phyloP scores from a whole-genome alignment of 2,113 vertebrate genomes.

The Gracilinanus agilis region DNA sequence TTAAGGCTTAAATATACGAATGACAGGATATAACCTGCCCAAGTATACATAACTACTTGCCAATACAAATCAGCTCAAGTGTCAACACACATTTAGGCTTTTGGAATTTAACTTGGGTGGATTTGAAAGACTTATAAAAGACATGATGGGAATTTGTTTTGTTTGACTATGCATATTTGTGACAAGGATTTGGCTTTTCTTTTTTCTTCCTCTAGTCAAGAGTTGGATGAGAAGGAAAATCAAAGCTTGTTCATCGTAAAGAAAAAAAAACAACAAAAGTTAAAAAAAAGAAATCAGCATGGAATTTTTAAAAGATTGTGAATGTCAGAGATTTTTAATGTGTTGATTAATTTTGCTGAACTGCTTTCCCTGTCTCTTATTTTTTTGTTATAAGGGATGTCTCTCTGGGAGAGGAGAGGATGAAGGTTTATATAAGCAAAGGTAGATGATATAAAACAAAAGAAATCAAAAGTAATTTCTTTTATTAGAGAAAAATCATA shows the following conservation, averaged over 20 bases:
- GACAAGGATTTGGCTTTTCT: not conserved
- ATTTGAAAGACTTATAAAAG: not conserved
- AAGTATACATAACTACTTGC: not conserved
- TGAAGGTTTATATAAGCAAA: not conserved
- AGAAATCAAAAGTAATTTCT: not conserved
- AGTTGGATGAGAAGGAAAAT: not conserved
- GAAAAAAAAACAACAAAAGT: not conserved
- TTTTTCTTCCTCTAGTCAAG: not conserved
- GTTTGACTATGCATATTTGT: not conserved
- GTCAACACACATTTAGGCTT: not conserved
- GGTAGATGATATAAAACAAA: not conserved
- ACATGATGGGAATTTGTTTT: not conserved
- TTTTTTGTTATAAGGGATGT: not conserved
- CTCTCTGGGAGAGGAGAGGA: not conserved
- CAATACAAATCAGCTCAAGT: not conserved
- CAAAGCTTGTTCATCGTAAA: not conserved
- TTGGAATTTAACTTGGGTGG: not conserved
- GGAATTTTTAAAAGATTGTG: not conserved
- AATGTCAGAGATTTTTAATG: not conserved
- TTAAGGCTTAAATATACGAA: not conserved
- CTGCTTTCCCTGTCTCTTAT: not conserved
- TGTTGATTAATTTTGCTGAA: not conserved
- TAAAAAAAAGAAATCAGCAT: not conserved
- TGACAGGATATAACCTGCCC: not conserved
- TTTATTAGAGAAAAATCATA: not conserved